phyloP scores from a whole-genome alignment of 2,797 vertebrate genomes.

The Gymnopithys bicolor region DNA sequence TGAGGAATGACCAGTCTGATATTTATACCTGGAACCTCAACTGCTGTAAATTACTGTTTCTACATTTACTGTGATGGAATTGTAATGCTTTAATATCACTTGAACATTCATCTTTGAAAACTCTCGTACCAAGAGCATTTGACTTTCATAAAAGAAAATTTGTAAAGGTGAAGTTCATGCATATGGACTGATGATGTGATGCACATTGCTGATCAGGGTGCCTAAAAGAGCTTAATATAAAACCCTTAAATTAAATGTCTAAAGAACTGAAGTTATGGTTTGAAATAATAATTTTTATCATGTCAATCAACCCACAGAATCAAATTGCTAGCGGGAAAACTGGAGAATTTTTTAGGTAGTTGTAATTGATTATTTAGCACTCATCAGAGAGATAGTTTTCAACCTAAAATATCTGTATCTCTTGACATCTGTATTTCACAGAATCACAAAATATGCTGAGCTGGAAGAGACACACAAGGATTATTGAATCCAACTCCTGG shows the following conservation, averaged over 20 bases:
- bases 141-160: not conserved
- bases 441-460: not conserved
- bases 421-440: not conserved
- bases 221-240: not conserved
- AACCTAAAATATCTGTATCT: not conserved
- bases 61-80: not conserved
- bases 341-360: not conserved
- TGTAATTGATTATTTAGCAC: not conserved
- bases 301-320: not conserved
- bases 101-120: not conserved
- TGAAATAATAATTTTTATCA: not conserved
- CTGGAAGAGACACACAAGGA: not conserved
- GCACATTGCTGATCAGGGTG: not conserved
- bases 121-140: not conserved
- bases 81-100: not conserved
- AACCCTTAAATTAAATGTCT: not conserved
- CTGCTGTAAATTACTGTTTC: not conserved
- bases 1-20: not conserved
- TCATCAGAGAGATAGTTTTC: not conserved
- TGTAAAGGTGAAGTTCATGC: not conserved
- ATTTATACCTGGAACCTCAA: not conserved
- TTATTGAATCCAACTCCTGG: too few species aligned
- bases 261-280: not conserved
- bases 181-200: not conserved
- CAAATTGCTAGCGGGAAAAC: not conserved